Base-by-base conservation (phyloP, 2,113 vertebrate genomes). In the Charadrius vociferus region DNA sequence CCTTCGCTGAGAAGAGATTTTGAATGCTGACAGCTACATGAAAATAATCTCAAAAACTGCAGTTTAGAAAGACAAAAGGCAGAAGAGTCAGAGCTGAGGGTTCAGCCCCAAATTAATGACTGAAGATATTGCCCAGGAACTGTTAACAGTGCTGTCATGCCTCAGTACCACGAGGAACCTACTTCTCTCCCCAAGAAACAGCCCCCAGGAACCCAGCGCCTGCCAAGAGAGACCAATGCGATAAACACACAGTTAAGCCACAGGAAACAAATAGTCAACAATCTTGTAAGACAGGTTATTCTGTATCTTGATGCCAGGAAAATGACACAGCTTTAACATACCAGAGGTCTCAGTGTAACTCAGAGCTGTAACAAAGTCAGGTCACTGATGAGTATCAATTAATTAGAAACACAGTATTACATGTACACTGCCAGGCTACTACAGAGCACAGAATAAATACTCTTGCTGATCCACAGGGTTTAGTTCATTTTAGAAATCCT, bases 241-340 rank as follows among this genome's bases (percentile, higher is more conserved):
- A 94, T 49, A 50, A 95, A 88, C 47, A 95, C 36, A 45, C 63
- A 77, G 84, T 56, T 73, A 74, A 84, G 88, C 65, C 50, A 67
- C 27, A 39, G 56, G 78, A 71, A 58, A 90, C 78, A 90, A 89
- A 78, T 17, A 36, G 63, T 73, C 63, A 3, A 45, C 66, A 86
- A 88, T 52, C 68, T 37, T 53, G 65, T 81, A 93, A 79, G 10
- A 96, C 91, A 96, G 88, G 90, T 97, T 96, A 90, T 93, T 95
- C 92, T 71, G 34, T 88, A 81, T 63, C 87, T 49, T 26, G 36
- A 73, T 81, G 91, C 80, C 88, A 95, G 68, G 72, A 94, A 95
- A 94, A 81, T 37, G 39, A 95, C 74, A 96, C 17, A 79, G 39
- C n/a, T 83, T 68, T 66, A 86, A 82, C 52, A 81, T 39, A 88